Conservation (phyloP, 2,797 vertebrate genomes). For the Silurus lanzhouensis region DNA sequence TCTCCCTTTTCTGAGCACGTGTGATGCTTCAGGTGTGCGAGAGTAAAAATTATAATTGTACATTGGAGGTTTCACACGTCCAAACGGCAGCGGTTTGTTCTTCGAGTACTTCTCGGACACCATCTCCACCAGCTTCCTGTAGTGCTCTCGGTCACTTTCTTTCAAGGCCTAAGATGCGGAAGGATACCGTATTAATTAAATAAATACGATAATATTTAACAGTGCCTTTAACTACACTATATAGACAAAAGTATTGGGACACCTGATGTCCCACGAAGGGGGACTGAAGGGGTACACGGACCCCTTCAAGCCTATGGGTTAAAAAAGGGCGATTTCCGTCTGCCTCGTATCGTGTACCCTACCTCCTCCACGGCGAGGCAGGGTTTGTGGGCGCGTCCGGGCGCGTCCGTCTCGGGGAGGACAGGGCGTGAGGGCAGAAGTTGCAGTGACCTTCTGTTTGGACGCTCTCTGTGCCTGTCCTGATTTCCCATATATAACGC, state of each 20-base stretch:
- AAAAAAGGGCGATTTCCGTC: too few species aligned
- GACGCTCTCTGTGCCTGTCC: constrained; percentile 65
- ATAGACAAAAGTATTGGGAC: too few species aligned
- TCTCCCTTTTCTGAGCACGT: neutral
- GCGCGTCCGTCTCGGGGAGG: constrained; percentile 54
- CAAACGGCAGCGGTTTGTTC: constrained; percentile 75
- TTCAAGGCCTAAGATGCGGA: constrained; percentile 70
- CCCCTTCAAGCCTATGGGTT: neutral
- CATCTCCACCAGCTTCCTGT: constrained; percentile 77
- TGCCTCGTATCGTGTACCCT: neutral
- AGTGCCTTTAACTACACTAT: neutral
- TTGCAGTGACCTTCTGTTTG: constrained; percentile 67
- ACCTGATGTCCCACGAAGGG: too few species aligned
- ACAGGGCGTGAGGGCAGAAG: constrained; percentile 67
- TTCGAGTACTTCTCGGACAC: constrained; percentile 76
- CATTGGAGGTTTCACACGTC: constrained; percentile 73
- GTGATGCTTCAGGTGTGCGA: neutral
- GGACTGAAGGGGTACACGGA: neutral
- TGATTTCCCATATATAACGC: constrained; percentile 48
- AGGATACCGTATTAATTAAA: neutral
- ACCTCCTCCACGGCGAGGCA: constrained; percentile 80
- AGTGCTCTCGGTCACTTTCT: constrained; percentile 76
- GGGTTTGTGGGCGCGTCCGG: constrained; percentile 68
- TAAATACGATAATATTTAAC: neutral
- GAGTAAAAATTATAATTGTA: constrained; percentile 45